Evolutionary conservation across 2,113 vertebrate species (phyloP), one percentile per base, ranked within the genome.

Genomic region (Marmota flaviventris): DNA sequence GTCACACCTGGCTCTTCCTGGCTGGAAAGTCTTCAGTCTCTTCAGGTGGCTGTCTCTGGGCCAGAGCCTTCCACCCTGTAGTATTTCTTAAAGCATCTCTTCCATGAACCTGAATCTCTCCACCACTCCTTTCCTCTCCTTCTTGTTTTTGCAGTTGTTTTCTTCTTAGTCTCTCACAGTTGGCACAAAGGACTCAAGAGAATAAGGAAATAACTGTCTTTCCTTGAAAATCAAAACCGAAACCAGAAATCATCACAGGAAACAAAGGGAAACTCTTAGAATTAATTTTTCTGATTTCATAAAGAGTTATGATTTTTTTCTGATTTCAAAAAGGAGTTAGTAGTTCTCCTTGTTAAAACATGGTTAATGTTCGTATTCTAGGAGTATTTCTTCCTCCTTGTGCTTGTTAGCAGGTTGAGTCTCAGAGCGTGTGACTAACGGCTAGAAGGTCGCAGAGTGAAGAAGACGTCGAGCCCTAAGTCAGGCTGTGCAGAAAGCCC

Each of bases 201-300:
- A 4, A 79, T 53, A 8, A 53, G 53, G 53, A 53, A 53, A 8
- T 34, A 24, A 58, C 3, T 81, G 2, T 18, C 18, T 58, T 94
- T 79, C 75, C 37, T 84, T 97, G n/a, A 78, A 79, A 78, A 96
- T 87, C 12, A 83, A 90, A 96, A 67, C 2, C 8, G 39, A 63
- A 87, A 67, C 61, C 53, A 73, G 79, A 92, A 85, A 63, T 24
- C 1, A 16, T 58, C 8, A 37, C 29, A 72, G 61, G 5, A 84
- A 56, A 7, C 65, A 24, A 96, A 88, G 22, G 51, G 45, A 87
- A 78, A 58, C 85, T 58, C 34, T 81, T 70, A 85, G 32, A 95
- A 63, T 37, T 94, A 45, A n/a, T 51, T 45, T 39, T 88, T 67
- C 27, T 32, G 63, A 65, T 65, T 29, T 65, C 25, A 65, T 65